A percentile compares a stretch with the other conserved stretches of the same genome.
Conservation (phyloP, 2,888 invertebrate genomes). For the Zelleria hepariella region DNA sequence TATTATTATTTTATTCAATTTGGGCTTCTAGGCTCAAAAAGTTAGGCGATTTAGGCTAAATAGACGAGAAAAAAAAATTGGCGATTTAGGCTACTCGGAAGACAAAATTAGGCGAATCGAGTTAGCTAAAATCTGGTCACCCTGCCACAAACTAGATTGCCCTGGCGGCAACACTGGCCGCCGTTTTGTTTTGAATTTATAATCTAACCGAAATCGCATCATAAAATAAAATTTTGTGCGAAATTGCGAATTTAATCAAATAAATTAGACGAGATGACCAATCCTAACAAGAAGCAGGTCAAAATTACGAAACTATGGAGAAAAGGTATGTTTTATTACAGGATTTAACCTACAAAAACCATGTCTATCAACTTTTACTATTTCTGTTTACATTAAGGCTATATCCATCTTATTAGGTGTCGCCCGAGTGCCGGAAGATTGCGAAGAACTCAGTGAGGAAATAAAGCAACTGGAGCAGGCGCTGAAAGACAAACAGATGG, state of each 20-base stretch:
- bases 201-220: no score
- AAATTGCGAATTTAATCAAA: not conserved
- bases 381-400: not conserved
- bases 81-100: no score
- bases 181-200: no score
- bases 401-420: not conserved
- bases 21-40: no score
- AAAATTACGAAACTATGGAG: not conserved
- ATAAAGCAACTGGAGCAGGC: conserved; percentile 33
- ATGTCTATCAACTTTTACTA: not conserved
- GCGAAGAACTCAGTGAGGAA: conserved; percentile 39
- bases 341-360: not conserved
- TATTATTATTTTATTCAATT: no score
- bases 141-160: no score
- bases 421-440: conserved; percentile 28
- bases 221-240: not conserved
- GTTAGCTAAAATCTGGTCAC: no score
- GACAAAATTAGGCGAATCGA: no score
- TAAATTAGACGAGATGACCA: not conserved
- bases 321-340: not conserved
- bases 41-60: no score
- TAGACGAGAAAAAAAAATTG: no score
- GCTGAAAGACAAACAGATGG: conserved; percentile 38
- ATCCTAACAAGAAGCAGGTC: not conserved
- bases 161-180: no score